Conservation (phyloP, 2,888 invertebrate genomes). For the Ophion ellenae region DNA sequence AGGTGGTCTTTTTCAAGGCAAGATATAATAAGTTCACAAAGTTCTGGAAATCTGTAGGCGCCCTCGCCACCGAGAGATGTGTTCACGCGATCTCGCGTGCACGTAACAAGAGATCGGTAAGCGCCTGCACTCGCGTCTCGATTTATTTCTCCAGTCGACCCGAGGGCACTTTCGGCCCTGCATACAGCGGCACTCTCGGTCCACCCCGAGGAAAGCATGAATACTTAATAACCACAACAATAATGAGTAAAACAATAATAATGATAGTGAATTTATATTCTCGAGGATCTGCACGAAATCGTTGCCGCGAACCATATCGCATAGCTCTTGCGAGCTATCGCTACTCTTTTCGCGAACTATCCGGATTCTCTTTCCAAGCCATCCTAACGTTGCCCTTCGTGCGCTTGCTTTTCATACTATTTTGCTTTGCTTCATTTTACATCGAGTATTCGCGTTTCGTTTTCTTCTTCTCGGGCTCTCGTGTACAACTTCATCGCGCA, state of each 20-base stretch:
- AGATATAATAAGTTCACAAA: conserved; percentile 4
- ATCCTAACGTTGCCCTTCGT: conserved; percentile 13
- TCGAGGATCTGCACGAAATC: conserved; percentile 29
- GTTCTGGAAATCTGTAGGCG: conserved; percentile 32
- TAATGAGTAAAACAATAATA: conserved; percentile 24
- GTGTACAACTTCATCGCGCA: conserved; percentile 64
- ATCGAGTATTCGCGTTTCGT: conserved; percentile 58
- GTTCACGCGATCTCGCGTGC: conserved; percentile 61
- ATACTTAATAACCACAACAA: conserved; percentile 29
- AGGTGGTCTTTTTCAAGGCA: background rate
- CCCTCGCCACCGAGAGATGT: conserved; percentile 42
- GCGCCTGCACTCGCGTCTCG: conserved; percentile 48
- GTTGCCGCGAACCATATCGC: conserved; percentile 12
- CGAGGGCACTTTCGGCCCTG: conserved; percentile 52
- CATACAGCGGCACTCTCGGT: conserved; percentile 14
- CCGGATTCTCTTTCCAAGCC: background rate
- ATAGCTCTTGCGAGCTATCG: conserved; percentile 22
- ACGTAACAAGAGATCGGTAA: conserved; percentile 40
- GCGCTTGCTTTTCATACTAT: conserved; percentile 16
- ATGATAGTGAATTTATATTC: conserved; percentile 39
- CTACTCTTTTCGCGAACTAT: conserved; percentile 20
- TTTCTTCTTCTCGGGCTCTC: conserved; percentile 48
- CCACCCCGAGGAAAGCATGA: conserved; percentile 41
- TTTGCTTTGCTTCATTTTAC: conserved; percentile 38
- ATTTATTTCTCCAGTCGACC: conserved; percentile 59